Conservation (phyloP, 1,140 invertebrate species). For the Nephila pilipes region DNA sequence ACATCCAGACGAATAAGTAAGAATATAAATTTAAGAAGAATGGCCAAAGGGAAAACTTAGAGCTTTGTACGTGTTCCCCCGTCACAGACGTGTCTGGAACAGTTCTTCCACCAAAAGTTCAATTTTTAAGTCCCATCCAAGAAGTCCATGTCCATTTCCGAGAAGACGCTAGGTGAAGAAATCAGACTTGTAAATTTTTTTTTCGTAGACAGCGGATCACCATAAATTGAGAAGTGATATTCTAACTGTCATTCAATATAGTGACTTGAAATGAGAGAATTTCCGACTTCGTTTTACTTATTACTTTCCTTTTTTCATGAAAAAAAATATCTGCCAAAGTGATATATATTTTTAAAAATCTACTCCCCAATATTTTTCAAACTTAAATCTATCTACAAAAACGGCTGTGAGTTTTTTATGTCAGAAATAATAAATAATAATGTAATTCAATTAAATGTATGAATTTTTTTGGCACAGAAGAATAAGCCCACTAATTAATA, state of each 20-base stretch:
- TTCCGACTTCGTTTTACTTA: constrained; percentile 1
- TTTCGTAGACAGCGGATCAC: constrained; percentile 31
- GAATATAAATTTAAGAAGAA: not conserved
- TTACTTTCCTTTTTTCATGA: constrained; percentile 26
- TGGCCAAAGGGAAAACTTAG: not conserved
- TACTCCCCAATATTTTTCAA: not conserved
- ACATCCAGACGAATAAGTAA: too few species aligned
- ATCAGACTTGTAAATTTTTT: constrained; percentile 57
- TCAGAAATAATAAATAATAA: too few species aligned
- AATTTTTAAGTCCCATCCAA: constrained; percentile 16
- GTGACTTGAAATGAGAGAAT: constrained; percentile 42
- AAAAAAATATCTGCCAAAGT: not conserved
- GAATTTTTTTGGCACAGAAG: too few species aligned
- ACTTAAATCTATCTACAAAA: too few species aligned
- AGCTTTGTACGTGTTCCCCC: not conserved
- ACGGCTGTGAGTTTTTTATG: too few species aligned
- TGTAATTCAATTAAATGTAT: too few species aligned
- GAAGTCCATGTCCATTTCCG: constrained; percentile 47
- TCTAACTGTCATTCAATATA: constrained; percentile 49
- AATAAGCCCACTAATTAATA: too few species aligned
- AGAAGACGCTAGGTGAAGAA: constrained; percentile 2
- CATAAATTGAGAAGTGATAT: constrained; percentile 47
- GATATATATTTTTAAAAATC: not conserved
- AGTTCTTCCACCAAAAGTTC: not conserved
- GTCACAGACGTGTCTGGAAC: not conserved